Conservation (phyloP, 2,113 vertebrate species). For the Zosterops lateralis region DNA sequence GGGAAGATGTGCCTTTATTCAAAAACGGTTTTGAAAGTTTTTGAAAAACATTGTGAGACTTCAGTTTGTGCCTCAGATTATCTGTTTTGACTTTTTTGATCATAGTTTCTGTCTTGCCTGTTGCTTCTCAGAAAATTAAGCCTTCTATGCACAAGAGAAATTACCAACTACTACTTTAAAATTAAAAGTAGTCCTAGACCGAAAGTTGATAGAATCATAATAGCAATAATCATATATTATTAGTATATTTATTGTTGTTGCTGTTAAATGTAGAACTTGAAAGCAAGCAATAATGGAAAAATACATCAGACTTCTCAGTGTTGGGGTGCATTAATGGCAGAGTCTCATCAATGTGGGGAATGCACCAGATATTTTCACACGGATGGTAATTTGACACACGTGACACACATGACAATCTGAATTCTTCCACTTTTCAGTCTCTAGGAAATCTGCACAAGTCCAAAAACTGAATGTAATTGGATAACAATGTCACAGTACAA, state of each 20-base stretch:
- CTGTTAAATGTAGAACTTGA: background rate
- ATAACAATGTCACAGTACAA: slow-evolving; percentile 21
- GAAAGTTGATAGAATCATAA: background rate
- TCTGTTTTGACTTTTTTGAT: background rate
- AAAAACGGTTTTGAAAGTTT: background rate
- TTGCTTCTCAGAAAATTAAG: background rate
- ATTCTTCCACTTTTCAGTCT: slow-evolving; percentile 38
- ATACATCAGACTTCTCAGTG: background rate
- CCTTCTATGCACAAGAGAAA: background rate
- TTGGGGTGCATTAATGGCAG: background rate
- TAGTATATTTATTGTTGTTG: background rate
- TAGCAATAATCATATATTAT: background rate
- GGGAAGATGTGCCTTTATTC: background rate
- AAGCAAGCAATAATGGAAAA: background rate
- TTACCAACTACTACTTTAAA: background rate
- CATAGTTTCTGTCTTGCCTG: background rate
- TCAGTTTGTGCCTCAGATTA: background rate
- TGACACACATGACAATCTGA: background rate
- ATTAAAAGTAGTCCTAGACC: background rate
- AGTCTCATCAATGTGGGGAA: background rate
- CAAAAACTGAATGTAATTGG: slow-evolving; percentile 38
- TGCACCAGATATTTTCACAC: background rate
- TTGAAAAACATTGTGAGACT: background rate
- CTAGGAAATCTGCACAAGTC: slow-evolving; percentile 13
- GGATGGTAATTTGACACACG: background rate